Evolutionary conservation across 64 coral and sea anemone genomes (phyloP).

Genomic region (Stylophora pistillata): DNA sequence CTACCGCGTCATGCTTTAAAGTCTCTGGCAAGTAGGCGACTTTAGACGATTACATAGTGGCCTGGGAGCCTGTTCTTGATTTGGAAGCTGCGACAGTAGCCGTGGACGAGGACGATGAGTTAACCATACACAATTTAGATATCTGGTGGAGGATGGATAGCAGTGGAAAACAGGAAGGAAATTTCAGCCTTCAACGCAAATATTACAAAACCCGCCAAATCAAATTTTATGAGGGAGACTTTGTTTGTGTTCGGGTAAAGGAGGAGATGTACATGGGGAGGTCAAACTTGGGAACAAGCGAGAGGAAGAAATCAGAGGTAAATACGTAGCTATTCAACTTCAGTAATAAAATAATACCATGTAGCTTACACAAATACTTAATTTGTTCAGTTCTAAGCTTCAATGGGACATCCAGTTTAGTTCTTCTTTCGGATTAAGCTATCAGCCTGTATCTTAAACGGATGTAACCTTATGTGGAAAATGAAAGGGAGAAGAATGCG

Average conservation of each 20-base stretch:
- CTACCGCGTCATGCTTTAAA: neutral
- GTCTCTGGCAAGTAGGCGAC: constrained; percentile 51
- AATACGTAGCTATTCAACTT: too few relatives aligned
- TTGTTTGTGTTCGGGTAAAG: constrained; percentile 18
- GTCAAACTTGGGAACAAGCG: neutral
- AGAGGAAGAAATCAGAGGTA: neutral
- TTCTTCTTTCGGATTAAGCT: too few relatives aligned
- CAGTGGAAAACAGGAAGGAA: neutral
- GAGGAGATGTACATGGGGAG: neutral
- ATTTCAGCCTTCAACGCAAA: neutral
- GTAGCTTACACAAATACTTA: too few relatives aligned
- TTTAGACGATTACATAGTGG: constrained; percentile 33
- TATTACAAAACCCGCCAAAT: constrained; percentile 27
- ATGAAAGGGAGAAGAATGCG: too few relatives aligned
- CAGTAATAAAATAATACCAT: too few relatives aligned
- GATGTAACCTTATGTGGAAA: too few relatives aligned
- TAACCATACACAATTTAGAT: constrained; percentile 42
- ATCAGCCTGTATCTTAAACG: too few relatives aligned
- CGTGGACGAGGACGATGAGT: constrained; percentile 55
- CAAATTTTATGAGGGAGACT: constrained; percentile 34
- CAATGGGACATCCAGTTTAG: too few relatives aligned
- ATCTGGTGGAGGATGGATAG: constrained; percentile 10
- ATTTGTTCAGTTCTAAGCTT: too few relatives aligned
- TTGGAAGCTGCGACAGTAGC: constrained; percentile 70
- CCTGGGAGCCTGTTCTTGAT: constrained; percentile 67